Evolutionary conservation across 2,113 vertebrate genomes (phyloP).

Genomic region (Bothrops jararaca): DNA sequence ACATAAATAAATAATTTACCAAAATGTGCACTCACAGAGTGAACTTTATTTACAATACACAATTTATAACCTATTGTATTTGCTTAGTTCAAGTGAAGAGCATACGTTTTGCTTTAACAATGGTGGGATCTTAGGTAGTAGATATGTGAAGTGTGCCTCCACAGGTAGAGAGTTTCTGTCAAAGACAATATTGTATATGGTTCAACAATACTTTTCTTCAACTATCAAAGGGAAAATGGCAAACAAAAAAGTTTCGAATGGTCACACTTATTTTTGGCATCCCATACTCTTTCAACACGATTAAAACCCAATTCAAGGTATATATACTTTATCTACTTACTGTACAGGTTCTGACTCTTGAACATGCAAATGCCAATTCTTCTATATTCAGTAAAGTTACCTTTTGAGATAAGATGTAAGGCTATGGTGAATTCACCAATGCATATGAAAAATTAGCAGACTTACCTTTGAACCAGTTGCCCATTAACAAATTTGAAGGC

Average conservation of each 20-base stretch:
- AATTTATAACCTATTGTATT: constrained; percentile 93
- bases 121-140: constrained; percentile 77
- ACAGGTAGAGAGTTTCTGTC: constrained; percentile 72
- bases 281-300: constrained; percentile 79
- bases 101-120: constrained; percentile 76
- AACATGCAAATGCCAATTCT: constrained; percentile 78
- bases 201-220: constrained; percentile 75
- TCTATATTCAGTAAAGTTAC: constrained; percentile 62
- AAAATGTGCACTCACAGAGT: constrained; percentile 99
- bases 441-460: constrained; percentile 73
- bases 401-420: constrained; percentile 80
- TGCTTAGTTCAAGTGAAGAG: constrained; percentile 85
- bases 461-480: constrained; percentile 70
- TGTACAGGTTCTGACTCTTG: constrained; percentile 72
- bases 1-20: constrained; percentile 99
- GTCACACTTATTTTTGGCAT: constrained; percentile 83
- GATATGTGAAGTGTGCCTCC: constrained; percentile 76
- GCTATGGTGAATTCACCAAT: constrained; percentile 81
- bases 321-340: constrained; percentile 74
- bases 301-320: constrained; percentile 79
- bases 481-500: constrained; percentile 70
- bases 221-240: constrained; percentile 81
- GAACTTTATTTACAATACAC: constrained; percentile 99
- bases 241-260: constrained; percentile 77
- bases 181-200: constrained; percentile 81